These are phyloP conservation scores for Cyprinodon diabolis DNA, from an alignment of 2,797 vertebrate species.

Conservation along the genomic window DNA sequence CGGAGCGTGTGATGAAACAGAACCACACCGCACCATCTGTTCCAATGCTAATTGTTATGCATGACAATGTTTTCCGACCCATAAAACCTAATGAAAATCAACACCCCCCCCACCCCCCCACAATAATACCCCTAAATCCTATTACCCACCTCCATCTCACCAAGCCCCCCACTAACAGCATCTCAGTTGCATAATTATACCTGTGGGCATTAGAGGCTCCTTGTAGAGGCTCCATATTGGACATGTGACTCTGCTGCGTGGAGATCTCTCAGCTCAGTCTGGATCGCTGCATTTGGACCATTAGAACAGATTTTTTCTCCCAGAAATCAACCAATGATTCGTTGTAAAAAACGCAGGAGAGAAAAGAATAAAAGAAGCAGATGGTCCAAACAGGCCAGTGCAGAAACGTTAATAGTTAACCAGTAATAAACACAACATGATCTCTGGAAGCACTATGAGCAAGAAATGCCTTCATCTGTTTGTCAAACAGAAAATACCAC, in stretches of 20 bases:
- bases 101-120: constrained; percentile 66
- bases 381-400: constrained; percentile 2
- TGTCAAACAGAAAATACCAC: background rate
- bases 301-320: constrained; percentile 48
- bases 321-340: constrained; percentile 33
- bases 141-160: constrained; percentile 34
- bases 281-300: constrained; percentile 32
- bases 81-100: constrained; percentile 80
- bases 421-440: constrained; percentile 1
- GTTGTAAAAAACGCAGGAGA: background rate
- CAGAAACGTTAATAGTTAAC: constrained; percentile 13
- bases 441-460: background rate
- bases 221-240: constrained; percentile 8
- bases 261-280: constrained; percentile 17
- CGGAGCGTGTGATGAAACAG: constrained; percentile 46
- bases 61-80: constrained; percentile 75
- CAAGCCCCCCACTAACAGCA: constrained; percentile 33
- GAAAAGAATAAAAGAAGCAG: constrained; percentile 4
- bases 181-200: constrained; percentile 58
- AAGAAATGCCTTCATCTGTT: no score
- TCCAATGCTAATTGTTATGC: constrained; percentile 76
- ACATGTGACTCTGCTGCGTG: constrained; percentile 24
- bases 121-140: constrained; percentile 72
- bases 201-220: constrained; percentile 40
- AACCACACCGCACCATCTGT: constrained; percentile 76